phyloP scores from a whole-genome alignment of 2,888 invertebrate genomes.

The Meiosimyza platycephala region DNA sequence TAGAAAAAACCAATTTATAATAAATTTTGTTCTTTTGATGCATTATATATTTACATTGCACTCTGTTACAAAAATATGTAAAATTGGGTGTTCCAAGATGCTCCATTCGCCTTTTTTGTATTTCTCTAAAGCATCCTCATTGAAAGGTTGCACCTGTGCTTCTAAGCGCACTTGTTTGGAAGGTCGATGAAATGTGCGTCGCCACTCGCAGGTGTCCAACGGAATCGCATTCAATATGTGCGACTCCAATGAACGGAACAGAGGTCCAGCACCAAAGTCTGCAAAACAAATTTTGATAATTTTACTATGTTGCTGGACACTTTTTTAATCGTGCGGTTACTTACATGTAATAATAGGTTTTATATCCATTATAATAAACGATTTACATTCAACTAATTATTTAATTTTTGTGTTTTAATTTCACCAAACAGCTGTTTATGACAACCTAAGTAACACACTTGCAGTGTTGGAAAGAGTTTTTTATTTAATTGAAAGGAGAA shows the following conservation, averaged over 20 bases:
- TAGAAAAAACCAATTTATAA: background rate
- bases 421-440: conserved; percentile 36
- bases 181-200: conserved; percentile 87
- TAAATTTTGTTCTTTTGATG: background rate
- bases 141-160: conserved; percentile 84
- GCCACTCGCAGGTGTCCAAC: conserved; percentile 91
- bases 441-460: conserved; percentile 16
- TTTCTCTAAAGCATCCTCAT: conserved; percentile 74
- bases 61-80: conserved; percentile 96
- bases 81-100: conserved; percentile 87
- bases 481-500: background rate
- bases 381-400: conserved; percentile 21
- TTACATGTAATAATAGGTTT: conserved; percentile 65
- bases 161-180: conserved; percentile 86
- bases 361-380: conserved; percentile 54
- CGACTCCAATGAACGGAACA: conserved; percentile 85
- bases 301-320: background rate
- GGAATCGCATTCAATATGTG: conserved; percentile 84
- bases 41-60: conserved; percentile 76
- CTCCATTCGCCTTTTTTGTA: conserved; percentile 81
- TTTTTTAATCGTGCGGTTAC: conserved; percentile 32
- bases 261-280: conserved; percentile 88
- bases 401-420: too few species aligned
- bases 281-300: conserved; percentile 31
- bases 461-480: conserved; percentile 5